Conservation (phyloP, 2,797 vertebrate species). For the Karalla daura region DNA sequence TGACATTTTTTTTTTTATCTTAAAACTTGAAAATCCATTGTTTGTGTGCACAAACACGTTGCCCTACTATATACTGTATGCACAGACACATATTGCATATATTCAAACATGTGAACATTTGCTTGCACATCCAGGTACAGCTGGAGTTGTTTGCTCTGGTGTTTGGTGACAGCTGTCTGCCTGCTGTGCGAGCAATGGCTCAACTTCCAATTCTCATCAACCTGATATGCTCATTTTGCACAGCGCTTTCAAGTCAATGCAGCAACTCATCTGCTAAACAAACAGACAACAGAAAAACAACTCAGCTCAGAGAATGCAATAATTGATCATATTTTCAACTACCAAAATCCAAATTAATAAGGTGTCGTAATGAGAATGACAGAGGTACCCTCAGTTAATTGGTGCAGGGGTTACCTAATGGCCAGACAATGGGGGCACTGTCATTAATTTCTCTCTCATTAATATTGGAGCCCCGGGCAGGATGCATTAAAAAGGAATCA, state of each 20-base stretch:
- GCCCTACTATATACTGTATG: not conserved
- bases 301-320: not conserved
- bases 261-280: slow-evolving; percentile 27
- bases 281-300: slow-evolving; percentile 35
- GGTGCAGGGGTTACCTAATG: slow-evolving; percentile 65
- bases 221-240: not conserved
- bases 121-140: slow-evolving; percentile 10
- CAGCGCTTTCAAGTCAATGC: slow-evolving; percentile 10
- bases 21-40: slow-evolving; percentile 13
- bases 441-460: slow-evolving; percentile 70
- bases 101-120: slow-evolving; percentile 11
- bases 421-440: slow-evolving; percentile 47
- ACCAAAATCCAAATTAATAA: slow-evolving; percentile 16
- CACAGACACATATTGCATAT: not conserved
- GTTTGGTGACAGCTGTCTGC: slow-evolving; percentile 32
- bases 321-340: slow-evolving; percentile 33
- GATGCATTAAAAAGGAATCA: slow-evolving; percentile 53
- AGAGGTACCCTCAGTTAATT: slow-evolving; percentile 68
- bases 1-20: not conserved
- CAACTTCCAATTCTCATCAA: slow-evolving; percentile 16
- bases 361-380: slow-evolving; percentile 45
- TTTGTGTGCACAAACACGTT: slow-evolving; percentile 5
- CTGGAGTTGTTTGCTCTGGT: slow-evolving; percentile 1
- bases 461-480: slow-evolving; percentile 63
- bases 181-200: slow-evolving; percentile 1